A percentile compares a stretch with the other conserved stretches of the same genome.
These are phyloP conservation scores for Dryomyza anilis DNA, from an alignment of 2,888 invertebrate species.

Conservation along the genomic window DNA sequence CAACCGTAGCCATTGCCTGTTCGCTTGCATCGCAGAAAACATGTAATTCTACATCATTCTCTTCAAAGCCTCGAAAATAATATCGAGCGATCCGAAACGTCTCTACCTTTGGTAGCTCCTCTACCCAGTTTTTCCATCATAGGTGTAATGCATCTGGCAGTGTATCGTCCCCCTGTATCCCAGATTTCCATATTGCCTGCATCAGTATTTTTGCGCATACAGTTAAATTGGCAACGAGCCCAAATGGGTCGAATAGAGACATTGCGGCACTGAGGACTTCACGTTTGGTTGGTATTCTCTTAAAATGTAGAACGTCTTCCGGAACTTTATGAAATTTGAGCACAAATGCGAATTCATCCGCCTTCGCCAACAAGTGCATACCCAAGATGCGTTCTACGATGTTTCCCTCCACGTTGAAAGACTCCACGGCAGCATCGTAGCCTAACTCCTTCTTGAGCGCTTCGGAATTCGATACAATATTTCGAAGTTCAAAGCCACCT, in stretches of 20 bases:
- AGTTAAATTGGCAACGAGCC: constrained; percentile 25
- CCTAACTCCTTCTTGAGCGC: not conserved
- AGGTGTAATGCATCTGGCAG: constrained; percentile 22
- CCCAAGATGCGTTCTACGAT: constrained; percentile 20
- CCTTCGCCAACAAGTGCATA: constrained; percentile 22
- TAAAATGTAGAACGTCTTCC: not conserved
- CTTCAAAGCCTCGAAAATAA: not conserved
- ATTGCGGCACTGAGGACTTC: constrained; percentile 27
- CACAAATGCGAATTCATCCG: constrained; percentile 18
- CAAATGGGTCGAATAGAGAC: constrained; percentile 24
- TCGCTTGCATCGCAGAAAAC: not conserved
- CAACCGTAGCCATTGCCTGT: not conserved
- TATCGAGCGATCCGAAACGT: constrained; percentile 27
- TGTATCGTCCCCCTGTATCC: constrained; percentile 28
- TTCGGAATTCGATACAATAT: not conserved
- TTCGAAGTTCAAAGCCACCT: constrained; percentile 23
- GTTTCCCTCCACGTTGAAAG: not conserved
- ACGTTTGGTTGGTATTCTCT: constrained; percentile 28
- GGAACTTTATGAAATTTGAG: constrained; percentile 26
- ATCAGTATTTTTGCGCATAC: constrained; percentile 26
- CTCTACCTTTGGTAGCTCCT: constrained; percentile 18
- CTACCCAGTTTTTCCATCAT: constrained; percentile 14
- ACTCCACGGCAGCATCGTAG: not conserved
- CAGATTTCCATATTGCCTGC: constrained; percentile 27
- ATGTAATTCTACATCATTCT: not conserved